Percentiles rank a stretch among this genome's conserved stretches.
phyloP scores from a whole-genome alignment of 1,140 invertebrate species.

The Dysdera silvatica region DNA sequence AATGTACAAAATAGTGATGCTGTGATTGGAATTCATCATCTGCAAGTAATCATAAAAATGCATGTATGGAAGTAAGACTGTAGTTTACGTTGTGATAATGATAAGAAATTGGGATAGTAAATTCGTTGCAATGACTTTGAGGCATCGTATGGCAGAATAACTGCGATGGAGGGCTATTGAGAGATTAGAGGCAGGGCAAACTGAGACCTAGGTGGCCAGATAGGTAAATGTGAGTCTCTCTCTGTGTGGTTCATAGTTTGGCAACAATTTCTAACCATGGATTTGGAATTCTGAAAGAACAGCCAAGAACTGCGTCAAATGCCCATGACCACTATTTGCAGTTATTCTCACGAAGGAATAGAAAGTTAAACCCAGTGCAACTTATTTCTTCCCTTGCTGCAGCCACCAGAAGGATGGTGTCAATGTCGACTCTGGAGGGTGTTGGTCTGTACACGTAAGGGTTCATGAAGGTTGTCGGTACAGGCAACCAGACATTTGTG shows the following conservation, averaged over 20 bases:
- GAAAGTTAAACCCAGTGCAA: not conserved
- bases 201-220: not conserved
- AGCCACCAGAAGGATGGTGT: conserved; percentile 4
- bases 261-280: not conserved
- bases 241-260: not conserved
- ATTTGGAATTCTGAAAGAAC: not conserved
- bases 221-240: not conserved
- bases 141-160: not conserved
- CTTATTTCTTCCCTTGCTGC: not conserved
- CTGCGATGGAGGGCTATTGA: not conserved
- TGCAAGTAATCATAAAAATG: too few species aligned
- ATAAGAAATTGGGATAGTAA: not conserved
- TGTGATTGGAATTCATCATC: too few species aligned
- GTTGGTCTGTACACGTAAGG: not conserved
- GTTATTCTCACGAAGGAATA: conserved; percentile 4
- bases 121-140: not conserved
- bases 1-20: too few species aligned
- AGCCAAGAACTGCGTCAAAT: not conserved
- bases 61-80: too few species aligned
- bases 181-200: not conserved
- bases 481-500: not conserved
- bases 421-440: not conserved
- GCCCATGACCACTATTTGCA: not conserved
- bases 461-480: too few species aligned
- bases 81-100: too few species aligned